These are phyloP conservation scores for Gasterosteus nipponicus DNA, from an alignment of 2,113 vertebrate species.

Conservation along the genomic window DNA sequence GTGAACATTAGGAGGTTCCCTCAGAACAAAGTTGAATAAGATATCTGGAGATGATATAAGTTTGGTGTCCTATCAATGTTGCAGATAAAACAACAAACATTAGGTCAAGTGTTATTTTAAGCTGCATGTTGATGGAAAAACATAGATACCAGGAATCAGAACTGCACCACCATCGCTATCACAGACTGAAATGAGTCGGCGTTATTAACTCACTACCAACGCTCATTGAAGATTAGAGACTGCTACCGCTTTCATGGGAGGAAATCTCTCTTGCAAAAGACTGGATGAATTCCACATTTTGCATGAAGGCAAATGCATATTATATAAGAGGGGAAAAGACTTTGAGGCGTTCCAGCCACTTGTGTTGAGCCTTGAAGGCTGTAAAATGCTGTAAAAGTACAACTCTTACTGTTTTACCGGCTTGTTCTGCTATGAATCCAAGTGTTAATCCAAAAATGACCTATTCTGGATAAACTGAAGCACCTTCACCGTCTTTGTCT, in stretches of 20 bases:
- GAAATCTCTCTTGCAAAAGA: not conserved
- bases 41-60: not conserved
- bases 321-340: not conserved
- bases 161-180: not conserved
- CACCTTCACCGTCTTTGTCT: slow-evolving; percentile 65
- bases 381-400: not conserved
- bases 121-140: not conserved
- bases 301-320: not conserved
- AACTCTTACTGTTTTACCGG: slow-evolving; percentile 4
- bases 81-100: not conserved
- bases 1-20: slow-evolving; percentile 8
- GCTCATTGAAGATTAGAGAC: slow-evolving; percentile 8
- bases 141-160: not conserved
- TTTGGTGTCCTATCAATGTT: not conserved
- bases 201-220: not conserved
- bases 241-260: not conserved
- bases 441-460: slow-evolving; percentile 9
- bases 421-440: slow-evolving; percentile 10
- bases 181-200: not conserved
- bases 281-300: not conserved
- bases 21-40: slow-evolving; percentile 27
- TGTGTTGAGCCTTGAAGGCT: not conserved
- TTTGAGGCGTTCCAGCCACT: not conserved
- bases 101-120: not conserved
- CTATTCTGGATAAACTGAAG: slow-evolving; percentile 36